Percentiles rank a stretch among this genome's conserved stretches.
Evolutionary conservation across 2,113 vertebrate genomes (phyloP).

Genomic region (Tragelaphus scriptus): DNA sequence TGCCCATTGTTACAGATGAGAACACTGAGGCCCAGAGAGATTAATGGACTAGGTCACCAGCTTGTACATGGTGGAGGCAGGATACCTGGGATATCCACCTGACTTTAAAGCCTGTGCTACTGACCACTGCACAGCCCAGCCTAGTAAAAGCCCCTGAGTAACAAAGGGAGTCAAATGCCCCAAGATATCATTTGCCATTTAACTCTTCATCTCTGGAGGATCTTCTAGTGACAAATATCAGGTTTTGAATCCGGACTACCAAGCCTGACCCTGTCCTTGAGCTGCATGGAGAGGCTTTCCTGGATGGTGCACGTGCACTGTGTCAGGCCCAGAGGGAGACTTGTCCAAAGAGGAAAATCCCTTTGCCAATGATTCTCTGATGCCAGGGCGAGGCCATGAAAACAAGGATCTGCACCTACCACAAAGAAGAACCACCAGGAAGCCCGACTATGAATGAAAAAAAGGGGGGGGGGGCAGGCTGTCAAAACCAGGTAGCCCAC

Average conservation of each 20-base stretch:
- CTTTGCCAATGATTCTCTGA: constrained; percentile 1
- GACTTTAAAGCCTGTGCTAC: background rate
- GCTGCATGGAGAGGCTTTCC: background rate
- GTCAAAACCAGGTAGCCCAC: background rate
- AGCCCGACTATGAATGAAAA: background rate
- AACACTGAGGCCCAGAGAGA: constrained; percentile 9
- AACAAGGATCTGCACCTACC: background rate
- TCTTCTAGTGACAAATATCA: background rate
- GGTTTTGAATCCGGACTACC: background rate
- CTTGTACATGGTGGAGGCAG: background rate
- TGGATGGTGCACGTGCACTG: background rate
- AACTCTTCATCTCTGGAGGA: constrained; percentile 7
- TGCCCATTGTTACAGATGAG: constrained; percentile 15
- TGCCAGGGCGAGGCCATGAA: background rate
- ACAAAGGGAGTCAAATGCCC: background rate
- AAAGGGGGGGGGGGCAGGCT: background rate
- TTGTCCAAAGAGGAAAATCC: background rate
- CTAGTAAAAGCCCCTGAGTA: background rate
- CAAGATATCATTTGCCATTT: background rate
- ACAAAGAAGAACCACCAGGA: background rate
- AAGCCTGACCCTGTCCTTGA: background rate
- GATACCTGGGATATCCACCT: background rate
- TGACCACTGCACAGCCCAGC: background rate
- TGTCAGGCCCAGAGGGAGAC: background rate
- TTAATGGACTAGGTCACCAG: background rate